These are phyloP conservation scores for Bufo gargarizans DNA, from an alignment of 2,113 vertebrate genomes.

Conservation along the genomic window DNA sequence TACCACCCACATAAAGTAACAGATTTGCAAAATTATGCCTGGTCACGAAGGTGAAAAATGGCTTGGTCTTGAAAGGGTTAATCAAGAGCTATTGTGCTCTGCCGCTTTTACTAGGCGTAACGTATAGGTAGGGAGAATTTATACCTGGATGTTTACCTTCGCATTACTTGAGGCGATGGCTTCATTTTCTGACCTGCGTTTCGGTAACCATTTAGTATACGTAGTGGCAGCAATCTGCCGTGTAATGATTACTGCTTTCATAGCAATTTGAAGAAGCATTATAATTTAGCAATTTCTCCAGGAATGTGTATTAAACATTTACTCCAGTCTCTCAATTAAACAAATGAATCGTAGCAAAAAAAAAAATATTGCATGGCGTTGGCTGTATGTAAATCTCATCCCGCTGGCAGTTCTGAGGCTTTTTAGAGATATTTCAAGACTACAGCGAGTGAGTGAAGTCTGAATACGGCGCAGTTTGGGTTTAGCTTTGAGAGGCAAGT, in stretches of 20 bases:
- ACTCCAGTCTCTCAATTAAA: conserved; percentile 24
- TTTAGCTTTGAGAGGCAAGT: not conserved
- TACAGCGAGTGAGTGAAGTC: not conserved
- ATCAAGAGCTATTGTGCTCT: not conserved
- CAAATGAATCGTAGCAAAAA: not conserved
- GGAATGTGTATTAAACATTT: conserved; percentile 24
- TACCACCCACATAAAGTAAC: too few species aligned
- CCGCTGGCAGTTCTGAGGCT: not conserved
- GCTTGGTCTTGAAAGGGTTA: not conserved
- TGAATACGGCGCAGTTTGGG: not conserved
- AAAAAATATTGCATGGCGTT: not conserved
- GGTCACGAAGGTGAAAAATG: too few species aligned
- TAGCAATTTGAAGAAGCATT: not conserved
- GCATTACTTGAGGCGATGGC: not conserved
- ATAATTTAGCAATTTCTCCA: conserved; percentile 41
- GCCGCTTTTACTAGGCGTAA: not conserved
- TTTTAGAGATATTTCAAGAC: not conserved
- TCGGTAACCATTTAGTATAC: conserved; percentile 3
- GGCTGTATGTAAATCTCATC: not conserved
- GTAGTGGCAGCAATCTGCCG: not conserved
- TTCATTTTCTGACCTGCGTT: not conserved
- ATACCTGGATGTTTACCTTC: too few species aligned
- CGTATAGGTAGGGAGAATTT: not conserved
- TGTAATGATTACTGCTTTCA: conserved; percentile 26
- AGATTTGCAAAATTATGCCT: too few species aligned